These are phyloP conservation scores for Palythoa grandis DNA, from an alignment of 92 coral and sea anemone species.

Conservation along the genomic window DNA sequence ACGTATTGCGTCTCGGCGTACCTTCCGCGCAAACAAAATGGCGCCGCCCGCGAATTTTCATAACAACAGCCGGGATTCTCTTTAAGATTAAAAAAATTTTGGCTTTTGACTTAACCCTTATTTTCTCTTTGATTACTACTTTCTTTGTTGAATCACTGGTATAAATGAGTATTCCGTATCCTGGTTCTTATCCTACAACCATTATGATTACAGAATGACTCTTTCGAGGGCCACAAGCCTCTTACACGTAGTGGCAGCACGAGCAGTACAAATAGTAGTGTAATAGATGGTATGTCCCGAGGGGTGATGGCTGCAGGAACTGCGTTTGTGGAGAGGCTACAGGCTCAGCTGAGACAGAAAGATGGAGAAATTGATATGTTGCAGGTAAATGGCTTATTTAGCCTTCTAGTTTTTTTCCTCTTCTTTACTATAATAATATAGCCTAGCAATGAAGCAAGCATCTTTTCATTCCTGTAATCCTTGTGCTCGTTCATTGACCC, in stretches of 20 bases:
- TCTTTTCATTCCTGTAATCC: too few relatives aligned
- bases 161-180: not conserved
- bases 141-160: not conserved
- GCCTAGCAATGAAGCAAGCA: too few relatives aligned
- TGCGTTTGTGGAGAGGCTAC: slow-evolving; percentile 85
- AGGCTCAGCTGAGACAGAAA: slow-evolving; percentile 94
- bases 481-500: too few relatives aligned
- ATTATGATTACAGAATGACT: slow-evolving; percentile 40
- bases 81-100: not conserved
- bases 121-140: not conserved
- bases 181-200: not conserved
- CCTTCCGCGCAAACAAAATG: too few relatives aligned
- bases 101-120: not conserved
- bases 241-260: slow-evolving; percentile 60
- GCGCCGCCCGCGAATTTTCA: too few relatives aligned
- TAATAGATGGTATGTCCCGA: slow-evolving; percentile 74
- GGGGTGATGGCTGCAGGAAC: slow-evolving; percentile 80
- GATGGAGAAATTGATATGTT: slow-evolving; percentile 95
- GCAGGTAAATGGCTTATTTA: slow-evolving; percentile 66
- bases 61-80: too few relatives aligned
- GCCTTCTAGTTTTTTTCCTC: not conserved
- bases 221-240: slow-evolving; percentile 47
- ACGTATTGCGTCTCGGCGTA: too few relatives aligned
- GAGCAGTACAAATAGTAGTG: slow-evolving; percentile 68
- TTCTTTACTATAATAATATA: not conserved